A percentile compares a stretch with the other conserved stretches of the same genome.
These are phyloP conservation scores for Miniopterus natalensis DNA, from an alignment of 2,113 vertebrate genomes.

Conservation along the genomic window DNA sequence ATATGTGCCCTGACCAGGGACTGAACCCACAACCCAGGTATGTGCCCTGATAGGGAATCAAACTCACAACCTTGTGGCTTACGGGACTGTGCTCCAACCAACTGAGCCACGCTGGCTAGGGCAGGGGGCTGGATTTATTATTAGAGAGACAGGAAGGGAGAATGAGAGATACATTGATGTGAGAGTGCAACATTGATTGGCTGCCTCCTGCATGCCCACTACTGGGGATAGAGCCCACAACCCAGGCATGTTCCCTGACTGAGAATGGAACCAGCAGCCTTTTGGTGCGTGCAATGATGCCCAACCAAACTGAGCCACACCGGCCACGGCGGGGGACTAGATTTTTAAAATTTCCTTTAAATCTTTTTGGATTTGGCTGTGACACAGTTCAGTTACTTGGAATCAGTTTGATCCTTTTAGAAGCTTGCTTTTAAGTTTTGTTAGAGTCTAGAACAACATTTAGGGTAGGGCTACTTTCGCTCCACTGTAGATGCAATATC, in stretches of 20 bases:
- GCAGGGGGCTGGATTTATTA: background rate
- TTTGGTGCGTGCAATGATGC: background rate
- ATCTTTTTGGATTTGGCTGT: constrained; percentile 43
- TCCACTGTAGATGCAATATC: background rate
- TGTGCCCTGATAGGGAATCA: too few species aligned
- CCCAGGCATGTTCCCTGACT: background rate
- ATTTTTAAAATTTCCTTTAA: background rate
- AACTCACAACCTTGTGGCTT: too few species aligned
- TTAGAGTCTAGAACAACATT: background rate
- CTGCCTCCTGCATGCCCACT: background rate
- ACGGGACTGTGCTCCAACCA: too few species aligned
- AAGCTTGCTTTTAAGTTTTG: constrained; percentile 14
- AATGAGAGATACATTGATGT: background rate
- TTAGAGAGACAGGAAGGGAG: too few species aligned
- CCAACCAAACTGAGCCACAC: background rate
- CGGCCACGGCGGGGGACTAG: background rate
- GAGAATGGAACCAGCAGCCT: background rate
- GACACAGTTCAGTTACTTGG: background rate
- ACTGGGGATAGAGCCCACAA: background rate
- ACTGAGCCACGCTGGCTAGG: too few species aligned
- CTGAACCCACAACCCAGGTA: too few species aligned
- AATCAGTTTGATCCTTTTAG: constrained; percentile 8
- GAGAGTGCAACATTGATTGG: background rate
- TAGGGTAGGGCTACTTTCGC: background rate
- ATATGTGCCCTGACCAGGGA: too few species aligned